Evolutionary conservation across 2,888 invertebrate species (phyloP).

Genomic region (Empis stercorea): DNA sequence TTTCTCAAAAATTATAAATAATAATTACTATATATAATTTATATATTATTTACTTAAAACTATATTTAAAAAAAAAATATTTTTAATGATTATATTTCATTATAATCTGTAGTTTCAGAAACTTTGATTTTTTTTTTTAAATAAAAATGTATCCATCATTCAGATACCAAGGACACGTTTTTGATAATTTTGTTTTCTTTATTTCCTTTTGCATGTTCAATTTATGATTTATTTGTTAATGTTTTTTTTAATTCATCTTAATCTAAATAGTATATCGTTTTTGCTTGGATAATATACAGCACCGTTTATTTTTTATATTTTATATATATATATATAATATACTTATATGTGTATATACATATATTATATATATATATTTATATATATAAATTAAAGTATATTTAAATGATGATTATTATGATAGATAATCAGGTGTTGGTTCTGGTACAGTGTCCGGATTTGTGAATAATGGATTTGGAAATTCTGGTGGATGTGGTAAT

Average conservation of each 20-base stretch:
- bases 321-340: too few relatives aligned
- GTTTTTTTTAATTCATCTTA: constrained; percentile 9
- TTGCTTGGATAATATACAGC: too few relatives aligned
- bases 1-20: constrained; percentile 1
- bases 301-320: background rate
- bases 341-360: too few relatives aligned
- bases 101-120: constrained; percentile 14
- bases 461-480: constrained; percentile 86
- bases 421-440: constrained; percentile 69
- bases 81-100: background rate
- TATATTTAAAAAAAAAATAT: too few relatives aligned
- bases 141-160: constrained; percentile 15
- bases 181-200: constrained; percentile 16
- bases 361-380: too few relatives aligned
- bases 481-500: constrained; percentile 87
- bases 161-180: constrained; percentile 11
- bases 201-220: constrained; percentile 3
- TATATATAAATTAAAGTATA: too few relatives aligned
- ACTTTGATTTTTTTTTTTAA: constrained; percentile 16
- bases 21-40: constrained; percentile 23
- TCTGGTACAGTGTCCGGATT: constrained; percentile 68
- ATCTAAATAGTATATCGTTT: too few relatives aligned
- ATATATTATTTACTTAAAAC: constrained; percentile 11
- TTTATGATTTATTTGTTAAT: constrained; percentile 4
- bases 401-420: constrained; percentile 26